Conservation (phyloP, 2,113 vertebrate species). For the Spea multiplicata region DNA sequence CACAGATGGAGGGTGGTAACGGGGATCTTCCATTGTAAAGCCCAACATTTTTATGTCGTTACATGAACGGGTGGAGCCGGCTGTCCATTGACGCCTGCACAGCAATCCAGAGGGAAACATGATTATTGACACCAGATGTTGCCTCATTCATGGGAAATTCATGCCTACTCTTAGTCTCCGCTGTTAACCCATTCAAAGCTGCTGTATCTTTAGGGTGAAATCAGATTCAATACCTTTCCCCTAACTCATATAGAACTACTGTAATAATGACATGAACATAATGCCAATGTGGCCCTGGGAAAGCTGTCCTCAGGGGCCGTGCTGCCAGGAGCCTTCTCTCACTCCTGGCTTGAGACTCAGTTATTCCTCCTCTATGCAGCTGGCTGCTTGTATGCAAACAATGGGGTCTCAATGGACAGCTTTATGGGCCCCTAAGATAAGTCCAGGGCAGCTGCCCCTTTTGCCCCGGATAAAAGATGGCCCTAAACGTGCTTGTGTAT, state of each 20-base stretch:
- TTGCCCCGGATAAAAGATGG: no score
- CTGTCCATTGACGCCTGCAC: constrained; percentile 18
- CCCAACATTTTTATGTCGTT: not conserved
- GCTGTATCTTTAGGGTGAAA: not conserved
- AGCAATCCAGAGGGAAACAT: constrained; percentile 19
- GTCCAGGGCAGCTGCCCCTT: no score
- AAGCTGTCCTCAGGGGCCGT: no score
- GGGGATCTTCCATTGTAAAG: not conserved
- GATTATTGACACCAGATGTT: constrained; percentile 36
- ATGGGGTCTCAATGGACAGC: no score
- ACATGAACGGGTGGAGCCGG: constrained; percentile 27
- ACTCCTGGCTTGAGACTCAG: no score
- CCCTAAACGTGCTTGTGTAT: no score
- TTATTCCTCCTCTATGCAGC: no score
- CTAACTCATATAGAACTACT: not conserved
- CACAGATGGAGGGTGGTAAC: not conserved
- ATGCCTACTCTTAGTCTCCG: not conserved
- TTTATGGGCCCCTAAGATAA: no score
- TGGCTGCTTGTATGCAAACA: no score
- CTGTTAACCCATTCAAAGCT: not conserved
- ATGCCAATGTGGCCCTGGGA: no score
- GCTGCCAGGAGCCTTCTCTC: no score
- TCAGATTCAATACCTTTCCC: not conserved
- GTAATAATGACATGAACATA: no score
- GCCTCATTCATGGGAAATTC: constrained; percentile 33